phyloP scores from a whole-genome alignment of 2,113 vertebrate genomes.

The Indri indri region DNA sequence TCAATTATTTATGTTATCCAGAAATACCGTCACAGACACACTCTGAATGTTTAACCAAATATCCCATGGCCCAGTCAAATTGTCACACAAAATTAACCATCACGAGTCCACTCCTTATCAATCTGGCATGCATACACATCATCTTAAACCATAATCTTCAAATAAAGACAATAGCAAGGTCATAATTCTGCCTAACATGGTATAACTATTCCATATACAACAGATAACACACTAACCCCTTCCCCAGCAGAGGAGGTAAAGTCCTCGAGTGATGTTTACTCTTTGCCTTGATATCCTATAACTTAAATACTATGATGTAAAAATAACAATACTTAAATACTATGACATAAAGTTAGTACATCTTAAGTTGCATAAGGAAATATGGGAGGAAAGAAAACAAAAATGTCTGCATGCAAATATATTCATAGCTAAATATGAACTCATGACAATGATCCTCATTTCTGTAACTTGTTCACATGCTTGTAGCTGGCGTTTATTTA shows the following conservation, averaged over 20 bases:
- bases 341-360: neutral
- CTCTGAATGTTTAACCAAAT: neutral
- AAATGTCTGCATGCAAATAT: neutral
- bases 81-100: neutral
- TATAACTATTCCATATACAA: neutral
- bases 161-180: neutral
- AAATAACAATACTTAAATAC: neutral
- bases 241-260: neutral
- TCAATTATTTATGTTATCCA: neutral
- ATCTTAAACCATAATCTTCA: neutral
- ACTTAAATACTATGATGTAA: neutral
- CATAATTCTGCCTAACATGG: neutral
- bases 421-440: neutral
- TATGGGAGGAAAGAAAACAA: neutral
- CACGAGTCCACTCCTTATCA: neutral
- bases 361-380: neutral
- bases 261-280: neutral
- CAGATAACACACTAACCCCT: neutral
- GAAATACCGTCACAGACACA: neutral
- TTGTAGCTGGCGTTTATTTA: neutral
- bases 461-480: neutral
- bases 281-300: neutral
- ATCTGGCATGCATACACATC: neutral
- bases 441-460: neutral
- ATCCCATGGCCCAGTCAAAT: neutral